phyloP scores from a whole-genome alignment of 2,113 vertebrate genomes.

The Sorex araneus region DNA sequence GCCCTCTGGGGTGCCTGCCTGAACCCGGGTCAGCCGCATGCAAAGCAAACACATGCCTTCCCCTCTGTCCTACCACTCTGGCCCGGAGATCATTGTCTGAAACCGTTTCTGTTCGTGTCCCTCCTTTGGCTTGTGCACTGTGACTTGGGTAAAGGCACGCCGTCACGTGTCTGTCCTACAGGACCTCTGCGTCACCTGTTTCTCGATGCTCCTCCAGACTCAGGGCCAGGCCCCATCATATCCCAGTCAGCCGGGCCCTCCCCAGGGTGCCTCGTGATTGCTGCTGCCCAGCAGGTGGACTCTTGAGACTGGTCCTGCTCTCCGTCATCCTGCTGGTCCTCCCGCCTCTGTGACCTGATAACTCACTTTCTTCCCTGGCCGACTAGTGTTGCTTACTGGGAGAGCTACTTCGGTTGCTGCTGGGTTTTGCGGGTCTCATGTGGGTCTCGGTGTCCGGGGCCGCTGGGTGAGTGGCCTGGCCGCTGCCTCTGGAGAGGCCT shows the following conservation, averaged over 20 bases:
- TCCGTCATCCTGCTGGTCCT: background rate
- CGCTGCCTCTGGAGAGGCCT: background rate
- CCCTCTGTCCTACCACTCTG: too few species aligned
- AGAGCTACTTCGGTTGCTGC: background rate
- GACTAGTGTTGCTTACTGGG: too few species aligned
- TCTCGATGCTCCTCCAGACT: background rate
- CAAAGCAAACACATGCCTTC: too few species aligned
- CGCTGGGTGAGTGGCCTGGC: background rate
- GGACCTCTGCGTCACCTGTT: background rate
- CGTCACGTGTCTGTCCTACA: background rate
- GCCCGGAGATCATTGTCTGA: background rate
- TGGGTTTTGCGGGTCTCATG: background rate
- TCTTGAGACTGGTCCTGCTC: background rate
- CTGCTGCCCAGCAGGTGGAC: background rate
- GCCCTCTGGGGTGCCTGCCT: too few species aligned
- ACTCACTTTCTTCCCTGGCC: slow-evolving; percentile 33
- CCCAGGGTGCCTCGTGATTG: background rate
- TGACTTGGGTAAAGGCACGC: background rate
- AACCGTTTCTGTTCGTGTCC: background rate
- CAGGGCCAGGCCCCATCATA: background rate
- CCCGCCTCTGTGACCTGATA: slow-evolving; percentile 13
- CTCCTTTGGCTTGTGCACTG: background rate
- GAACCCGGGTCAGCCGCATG: too few species aligned
- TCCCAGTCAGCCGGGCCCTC: background rate
- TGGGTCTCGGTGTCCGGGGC: background rate